phyloP scores from a whole-genome alignment of 2,888 invertebrate species.

The Diaphora mendica region DNA sequence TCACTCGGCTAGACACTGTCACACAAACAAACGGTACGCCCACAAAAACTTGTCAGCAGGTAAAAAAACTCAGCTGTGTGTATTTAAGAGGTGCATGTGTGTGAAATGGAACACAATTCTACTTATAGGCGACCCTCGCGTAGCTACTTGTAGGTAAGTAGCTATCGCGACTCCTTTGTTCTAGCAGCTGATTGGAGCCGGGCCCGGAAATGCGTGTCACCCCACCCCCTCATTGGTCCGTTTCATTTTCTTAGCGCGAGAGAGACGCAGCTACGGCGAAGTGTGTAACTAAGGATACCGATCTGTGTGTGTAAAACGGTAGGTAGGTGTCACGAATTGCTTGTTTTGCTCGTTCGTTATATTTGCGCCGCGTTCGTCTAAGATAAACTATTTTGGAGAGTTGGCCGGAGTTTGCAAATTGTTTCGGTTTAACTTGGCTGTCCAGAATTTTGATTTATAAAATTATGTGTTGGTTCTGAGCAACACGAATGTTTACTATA shows the following conservation, averaged over 20 bases:
- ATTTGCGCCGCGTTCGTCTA: slow-evolving; percentile 73
- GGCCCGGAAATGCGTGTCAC: slow-evolving; percentile 87
- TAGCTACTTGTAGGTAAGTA: slow-evolving; percentile 85
- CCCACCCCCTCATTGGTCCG: slow-evolving; percentile 87
- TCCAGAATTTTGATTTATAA: slow-evolving; percentile 72
- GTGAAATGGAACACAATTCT: slow-evolving; percentile 69
- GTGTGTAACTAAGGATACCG: slow-evolving; percentile 83
- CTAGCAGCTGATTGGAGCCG: slow-evolving; percentile 87
- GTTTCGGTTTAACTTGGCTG: slow-evolving; percentile 68
- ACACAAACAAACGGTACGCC: slow-evolving; percentile 74
- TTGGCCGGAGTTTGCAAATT: slow-evolving; percentile 74
- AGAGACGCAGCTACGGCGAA: slow-evolving; percentile 82
- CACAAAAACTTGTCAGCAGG: slow-evolving; percentile 77
- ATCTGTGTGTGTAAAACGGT: slow-evolving; percentile 79
- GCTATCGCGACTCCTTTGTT: slow-evolving; percentile 86
- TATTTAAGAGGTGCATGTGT: slow-evolving; percentile 65
- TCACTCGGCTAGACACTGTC: slow-evolving; percentile 75
- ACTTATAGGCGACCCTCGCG: slow-evolving; percentile 73
- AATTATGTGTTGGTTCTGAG: slow-evolving; percentile 55
- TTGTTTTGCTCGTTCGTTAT: slow-evolving; percentile 75
- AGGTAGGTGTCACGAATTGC: slow-evolving; percentile 77
- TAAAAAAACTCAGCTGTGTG: slow-evolving; percentile 73
- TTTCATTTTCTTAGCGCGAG: slow-evolving; percentile 86
- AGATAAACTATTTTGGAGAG: slow-evolving; percentile 81
- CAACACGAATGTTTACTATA: not conserved